phyloP scores from a whole-genome alignment of 1,140 invertebrate genomes.

The Heliconius melpomene region DNA sequence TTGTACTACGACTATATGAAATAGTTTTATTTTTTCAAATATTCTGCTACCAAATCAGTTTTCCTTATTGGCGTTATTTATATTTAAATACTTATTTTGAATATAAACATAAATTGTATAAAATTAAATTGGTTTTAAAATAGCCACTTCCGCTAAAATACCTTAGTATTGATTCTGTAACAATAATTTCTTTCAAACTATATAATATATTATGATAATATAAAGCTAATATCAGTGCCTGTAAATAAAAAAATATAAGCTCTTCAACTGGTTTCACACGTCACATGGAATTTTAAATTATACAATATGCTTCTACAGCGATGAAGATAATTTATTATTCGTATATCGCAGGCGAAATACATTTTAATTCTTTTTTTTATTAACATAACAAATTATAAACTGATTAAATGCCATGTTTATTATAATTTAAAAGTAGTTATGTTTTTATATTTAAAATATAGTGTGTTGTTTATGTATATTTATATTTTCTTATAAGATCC shows the following conservation, averaged over 20 bases:
- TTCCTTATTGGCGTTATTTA: not conserved
- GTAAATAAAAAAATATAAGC: not conserved
- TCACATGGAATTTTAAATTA: not conserved
- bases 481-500: not conserved
- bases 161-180: too few relatives aligned
- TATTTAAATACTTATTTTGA: not conserved
- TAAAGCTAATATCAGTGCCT: not conserved
- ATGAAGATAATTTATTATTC: not conserved
- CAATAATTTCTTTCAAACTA: not conserved
- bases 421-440: not conserved
- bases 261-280: not conserved
- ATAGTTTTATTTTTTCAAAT: not conserved
- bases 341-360: not conserved
- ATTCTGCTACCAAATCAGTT: not conserved
- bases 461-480: not conserved
- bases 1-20: too few relatives aligned
- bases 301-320: not conserved
- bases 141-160: too few relatives aligned
- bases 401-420: not conserved
- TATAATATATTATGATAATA: not conserved
- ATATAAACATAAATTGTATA: not conserved
- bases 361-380: slow-evolving; percentile 7
- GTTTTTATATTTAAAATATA: not conserved
- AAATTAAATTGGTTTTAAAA: not conserved
- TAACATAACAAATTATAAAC: not conserved